These are phyloP conservation scores for Sylvicola cinctus DNA, from an alignment of 2,888 invertebrate genomes.

Conservation along the genomic window DNA sequence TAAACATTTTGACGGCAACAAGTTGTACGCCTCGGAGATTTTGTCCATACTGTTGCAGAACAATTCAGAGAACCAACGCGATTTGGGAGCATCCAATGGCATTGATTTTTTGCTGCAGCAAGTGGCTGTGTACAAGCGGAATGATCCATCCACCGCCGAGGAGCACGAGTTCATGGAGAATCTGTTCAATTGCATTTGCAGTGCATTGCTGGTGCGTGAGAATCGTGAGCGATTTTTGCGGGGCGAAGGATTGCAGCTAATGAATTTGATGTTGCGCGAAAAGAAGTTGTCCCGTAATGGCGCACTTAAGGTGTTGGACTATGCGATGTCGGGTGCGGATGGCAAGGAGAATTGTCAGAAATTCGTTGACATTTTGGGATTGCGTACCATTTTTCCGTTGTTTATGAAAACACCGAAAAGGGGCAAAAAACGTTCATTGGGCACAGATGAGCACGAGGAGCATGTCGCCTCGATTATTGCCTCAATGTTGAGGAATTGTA, in stretches of 20 bases:
- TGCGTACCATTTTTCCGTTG: conserved; percentile 90
- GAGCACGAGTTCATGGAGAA: conserved; percentile 99
- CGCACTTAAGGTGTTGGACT: conserved; percentile 91
- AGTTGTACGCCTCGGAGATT: conserved; percentile 89
- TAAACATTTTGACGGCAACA: conserved; percentile 89
- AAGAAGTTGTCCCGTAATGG: conserved; percentile 93
- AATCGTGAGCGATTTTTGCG: conserved; percentile 85
- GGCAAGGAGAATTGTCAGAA: conserved; percentile 93
- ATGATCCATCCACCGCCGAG: conserved; percentile 77
- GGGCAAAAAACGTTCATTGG: conserved; percentile 52
- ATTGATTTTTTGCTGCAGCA: conserved; percentile 93
- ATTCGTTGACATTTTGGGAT: conserved; percentile 91
- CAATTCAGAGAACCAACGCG: conserved; percentile 56
- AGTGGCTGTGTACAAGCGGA: conserved; percentile 82
- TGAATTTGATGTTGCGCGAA: conserved; percentile 97
- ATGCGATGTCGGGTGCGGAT: conserved; percentile 84
- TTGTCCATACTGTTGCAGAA: conserved; percentile 87
- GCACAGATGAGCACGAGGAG: conserved; percentile 83
- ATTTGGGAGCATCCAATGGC: conserved; percentile 83
- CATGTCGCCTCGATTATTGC: conserved; percentile 86
- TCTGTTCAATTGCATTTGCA: conserved; percentile 88
- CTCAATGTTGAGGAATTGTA: conserved; percentile 81
- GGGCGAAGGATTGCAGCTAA: conserved; percentile 94
- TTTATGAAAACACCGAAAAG: conserved; percentile 98
- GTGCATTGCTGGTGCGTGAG: conserved; percentile 66